These are phyloP conservation scores for Corythornis vintsioides DNA, from an alignment of 2,113 vertebrate species.

Conservation along the genomic window DNA sequence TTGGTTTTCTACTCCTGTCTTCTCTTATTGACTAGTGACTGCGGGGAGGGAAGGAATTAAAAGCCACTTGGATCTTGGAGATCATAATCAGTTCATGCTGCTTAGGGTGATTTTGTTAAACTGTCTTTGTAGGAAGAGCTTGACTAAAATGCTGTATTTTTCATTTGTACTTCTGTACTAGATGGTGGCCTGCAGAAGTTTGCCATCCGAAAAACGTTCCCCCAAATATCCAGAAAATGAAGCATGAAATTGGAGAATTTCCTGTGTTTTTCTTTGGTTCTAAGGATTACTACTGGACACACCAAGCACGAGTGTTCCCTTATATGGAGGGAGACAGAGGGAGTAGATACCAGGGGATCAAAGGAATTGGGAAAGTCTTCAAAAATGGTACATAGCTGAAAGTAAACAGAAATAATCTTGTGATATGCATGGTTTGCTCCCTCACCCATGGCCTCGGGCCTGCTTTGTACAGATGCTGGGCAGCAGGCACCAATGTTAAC, in stretches of 20 bases:
- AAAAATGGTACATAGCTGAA: slow-evolving; percentile 84
- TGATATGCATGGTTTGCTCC: background rate
- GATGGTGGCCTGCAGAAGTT: slow-evolving; percentile 99
- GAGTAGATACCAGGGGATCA: slow-evolving; percentile 89
- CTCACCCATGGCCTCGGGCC: background rate
- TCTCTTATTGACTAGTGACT: background rate
- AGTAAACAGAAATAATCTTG: background rate
- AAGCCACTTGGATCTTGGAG: background rate
- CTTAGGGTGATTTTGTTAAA: background rate
- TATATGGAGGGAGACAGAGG: slow-evolving; percentile 98
- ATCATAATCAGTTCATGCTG: background rate
- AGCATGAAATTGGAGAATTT: slow-evolving; percentile 96
- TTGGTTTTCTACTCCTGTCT: background rate
- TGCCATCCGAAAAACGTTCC: slow-evolving; percentile 94
- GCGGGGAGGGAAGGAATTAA: background rate
- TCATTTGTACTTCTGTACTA: slow-evolving; percentile 76
- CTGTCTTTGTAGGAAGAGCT: background rate
- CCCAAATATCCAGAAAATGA: slow-evolving; percentile 98
- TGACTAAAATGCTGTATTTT: slow-evolving; percentile 60
- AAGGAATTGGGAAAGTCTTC: slow-evolving; percentile 94
- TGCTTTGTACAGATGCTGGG: background rate
- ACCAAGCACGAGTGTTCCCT: slow-evolving; percentile 96
- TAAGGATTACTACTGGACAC: slow-evolving; percentile 98
- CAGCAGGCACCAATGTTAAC: background rate
- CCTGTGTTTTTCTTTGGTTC: slow-evolving; percentile 99